Evolutionary conservation across 2,797 vertebrate genomes (phyloP).

Genomic region (Pogonophryne albipinna): DNA sequence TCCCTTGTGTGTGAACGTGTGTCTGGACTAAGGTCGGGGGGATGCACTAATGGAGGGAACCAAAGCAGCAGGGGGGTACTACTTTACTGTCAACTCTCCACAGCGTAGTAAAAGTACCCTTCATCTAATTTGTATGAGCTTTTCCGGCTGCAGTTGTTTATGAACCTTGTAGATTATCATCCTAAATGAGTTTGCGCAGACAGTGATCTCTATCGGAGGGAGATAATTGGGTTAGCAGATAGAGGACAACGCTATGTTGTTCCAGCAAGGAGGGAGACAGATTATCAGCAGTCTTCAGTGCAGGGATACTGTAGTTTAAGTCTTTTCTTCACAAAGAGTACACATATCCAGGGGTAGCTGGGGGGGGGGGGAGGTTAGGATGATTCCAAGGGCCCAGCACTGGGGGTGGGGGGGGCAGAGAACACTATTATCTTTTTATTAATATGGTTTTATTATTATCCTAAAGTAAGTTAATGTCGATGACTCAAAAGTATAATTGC

Average conservation of each 20-base stretch:
- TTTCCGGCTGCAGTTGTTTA: conserved; percentile 62
- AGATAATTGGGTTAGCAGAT: conserved; percentile 78
- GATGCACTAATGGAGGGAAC: conserved; percentile 44
- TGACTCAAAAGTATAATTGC: too few species aligned
- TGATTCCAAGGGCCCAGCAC: too few species aligned
- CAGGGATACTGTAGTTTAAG: conserved; percentile 47
- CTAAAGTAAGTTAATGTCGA: too few species aligned
- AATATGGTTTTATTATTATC: too few species aligned
- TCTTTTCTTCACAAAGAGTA: conserved; percentile 30
- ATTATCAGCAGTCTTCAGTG: conserved; percentile 59
- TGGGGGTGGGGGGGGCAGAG: too few species aligned
- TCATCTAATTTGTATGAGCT: conserved; percentile 57
- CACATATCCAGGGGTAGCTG: too few species aligned
- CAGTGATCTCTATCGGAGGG: conserved; percentile 67
- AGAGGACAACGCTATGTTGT: conserved; percentile 58
- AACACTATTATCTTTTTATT: too few species aligned
- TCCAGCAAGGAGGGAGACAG: conserved; percentile 49
- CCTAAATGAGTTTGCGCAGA: conserved; percentile 68
- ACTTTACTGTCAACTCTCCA: background rate
- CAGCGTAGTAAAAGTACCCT: conserved; percentile 12
- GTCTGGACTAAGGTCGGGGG: conserved; percentile 57
- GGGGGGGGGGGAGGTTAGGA: too few species aligned
- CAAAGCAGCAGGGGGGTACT: conserved; percentile 34
- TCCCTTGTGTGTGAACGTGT: conserved; percentile 58
- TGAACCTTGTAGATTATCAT: conserved; percentile 66